Base-by-base conservation (phyloP, 2,797 vertebrate species). In the Sternotherus odoratus region DNA sequence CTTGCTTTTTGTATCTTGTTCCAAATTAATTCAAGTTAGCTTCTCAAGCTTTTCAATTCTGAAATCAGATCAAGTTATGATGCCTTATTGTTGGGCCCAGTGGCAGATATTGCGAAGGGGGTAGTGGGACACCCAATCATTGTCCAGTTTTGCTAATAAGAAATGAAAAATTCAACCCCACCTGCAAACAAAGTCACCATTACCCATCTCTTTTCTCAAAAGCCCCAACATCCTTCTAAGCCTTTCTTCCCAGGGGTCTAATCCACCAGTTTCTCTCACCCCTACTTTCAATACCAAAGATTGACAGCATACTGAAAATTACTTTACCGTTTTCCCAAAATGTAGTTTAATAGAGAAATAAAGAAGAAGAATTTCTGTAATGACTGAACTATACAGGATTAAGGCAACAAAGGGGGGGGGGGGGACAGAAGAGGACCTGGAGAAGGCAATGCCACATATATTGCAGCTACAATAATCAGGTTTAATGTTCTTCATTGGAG, bases 331-430 rank as follows among this genome's bases (percentile, higher is more conserved):
- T n/a, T n/a, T n/a, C n/a, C n/a, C n/a, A n/a, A n/a, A 91, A 83
- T 3, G 2, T 3, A 91, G 63, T 91, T 95, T 89, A 96, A 88
- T 90, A 95, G 83, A 72, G 88, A 96, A 92, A 93, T 82, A 97
- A 95, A n/a, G n/a, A n/a, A n/a, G 94, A 96, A 56, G 30, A 60
- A 69, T 72, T 92, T 90, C 86, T 95, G 82, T 94, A 78, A 80
- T 48, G 85, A 79, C n/a, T 84, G 48, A 77, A 86, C 82, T 90
- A 24, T 2, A 88, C 5, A 66, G 48, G 90, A 89, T 87, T 5
- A 56, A 50, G 77, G n/a, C 49, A 86, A 74, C 19, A 78, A 89
- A 85, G 26, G 79, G 91, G 89, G 2, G 0, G 3, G 48, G 48
- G 48, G 48, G 46, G 46, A n/a, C n/a, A n/a, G 46, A 46, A 46